Percentiles rank a stretch among this genome's conserved stretches.
phyloP scores from a whole-genome alignment of 2,888 invertebrate species.

The Gisinianus flammeolus region DNA sequence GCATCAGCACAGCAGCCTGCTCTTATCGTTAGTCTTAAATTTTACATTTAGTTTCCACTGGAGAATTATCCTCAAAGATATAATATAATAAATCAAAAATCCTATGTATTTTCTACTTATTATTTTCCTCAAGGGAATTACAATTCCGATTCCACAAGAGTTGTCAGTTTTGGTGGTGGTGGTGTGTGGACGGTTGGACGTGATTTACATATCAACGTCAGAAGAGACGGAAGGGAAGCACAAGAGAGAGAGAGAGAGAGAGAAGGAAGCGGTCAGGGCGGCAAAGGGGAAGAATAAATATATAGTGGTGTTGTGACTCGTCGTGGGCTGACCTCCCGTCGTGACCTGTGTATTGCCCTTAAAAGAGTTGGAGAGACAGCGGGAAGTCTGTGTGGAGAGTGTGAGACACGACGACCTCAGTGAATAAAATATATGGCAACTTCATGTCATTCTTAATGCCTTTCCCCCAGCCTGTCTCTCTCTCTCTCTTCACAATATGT shows the following conservation, averaged over 20 bases:
- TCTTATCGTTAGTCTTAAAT: neutral
- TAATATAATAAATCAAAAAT: no score
- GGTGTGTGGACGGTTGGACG: neutral
- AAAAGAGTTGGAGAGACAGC: neutral
- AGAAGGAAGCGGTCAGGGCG: neutral
- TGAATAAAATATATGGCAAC: neutral
- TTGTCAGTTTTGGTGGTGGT: neutral
- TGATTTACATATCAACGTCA: neutral
- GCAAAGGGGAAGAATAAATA: no score
- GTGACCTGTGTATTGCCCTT: neutral
- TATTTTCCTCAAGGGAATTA: no score
- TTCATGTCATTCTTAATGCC: neutral
- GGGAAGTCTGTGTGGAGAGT: neutral
- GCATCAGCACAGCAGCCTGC: no score
- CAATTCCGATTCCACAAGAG: neutral
- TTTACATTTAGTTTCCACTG: no score
- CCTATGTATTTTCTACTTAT: no score
- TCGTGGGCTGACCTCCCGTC: neutral
- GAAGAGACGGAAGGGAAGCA: neutral
- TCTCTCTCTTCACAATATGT: neutral
- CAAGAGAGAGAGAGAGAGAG: neutral
- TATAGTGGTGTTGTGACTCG: neutral
- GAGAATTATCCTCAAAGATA: no score
- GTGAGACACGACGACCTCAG: neutral
- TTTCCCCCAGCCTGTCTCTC: neutral